These are phyloP conservation scores for Hydractinia symbiolongicarpus DNA, from an alignment of 30 jellyfish, hydroid and myxozoan genomes.

Conservation along the genomic window DNA sequence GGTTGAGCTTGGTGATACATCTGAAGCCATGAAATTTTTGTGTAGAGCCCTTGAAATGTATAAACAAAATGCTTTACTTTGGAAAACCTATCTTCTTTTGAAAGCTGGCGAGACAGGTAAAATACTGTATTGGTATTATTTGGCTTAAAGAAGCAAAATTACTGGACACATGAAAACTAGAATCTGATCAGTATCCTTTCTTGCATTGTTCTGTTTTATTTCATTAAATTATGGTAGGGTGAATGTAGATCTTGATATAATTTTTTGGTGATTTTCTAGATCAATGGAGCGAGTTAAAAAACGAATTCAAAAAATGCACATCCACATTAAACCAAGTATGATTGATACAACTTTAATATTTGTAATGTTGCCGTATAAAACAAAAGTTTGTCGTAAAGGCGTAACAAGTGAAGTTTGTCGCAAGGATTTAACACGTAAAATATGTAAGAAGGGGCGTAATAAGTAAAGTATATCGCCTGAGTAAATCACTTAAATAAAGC, in stretches of 20 bases:
- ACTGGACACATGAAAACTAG: neutral
- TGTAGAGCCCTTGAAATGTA: slow-evolving; percentile 5
- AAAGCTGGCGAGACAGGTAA: slow-evolving; percentile 1
- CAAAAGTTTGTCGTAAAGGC: too few relatives aligned
- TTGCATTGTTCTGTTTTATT: neutral
- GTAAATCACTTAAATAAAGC: neutral
- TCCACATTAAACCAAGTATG: neutral
- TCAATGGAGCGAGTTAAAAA: slow-evolving; percentile 24
- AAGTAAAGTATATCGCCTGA: too few relatives aligned
- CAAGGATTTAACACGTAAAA: too few relatives aligned
- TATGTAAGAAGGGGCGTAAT: too few relatives aligned
- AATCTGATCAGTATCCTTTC: slow-evolving; percentile 3
- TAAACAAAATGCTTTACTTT: neutral
- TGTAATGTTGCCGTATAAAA: too few relatives aligned
- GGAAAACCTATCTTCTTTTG: slow-evolving; percentile 6
- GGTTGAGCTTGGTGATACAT: slow-evolving; percentile 11
- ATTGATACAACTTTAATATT: neutral
- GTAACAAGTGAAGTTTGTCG: too few relatives aligned
- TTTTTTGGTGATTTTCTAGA: neutral
- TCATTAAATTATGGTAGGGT: neutral
- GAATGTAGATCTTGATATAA: neutral
- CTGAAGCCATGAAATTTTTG: neutral
- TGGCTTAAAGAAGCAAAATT: neutral
- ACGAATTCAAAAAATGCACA: slow-evolving; percentile 1
- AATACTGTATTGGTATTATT: neutral